Evolutionary conservation across 2,113 vertebrate genomes (phyloP).

Genomic region (Cebidichthys violaceus): DNA sequence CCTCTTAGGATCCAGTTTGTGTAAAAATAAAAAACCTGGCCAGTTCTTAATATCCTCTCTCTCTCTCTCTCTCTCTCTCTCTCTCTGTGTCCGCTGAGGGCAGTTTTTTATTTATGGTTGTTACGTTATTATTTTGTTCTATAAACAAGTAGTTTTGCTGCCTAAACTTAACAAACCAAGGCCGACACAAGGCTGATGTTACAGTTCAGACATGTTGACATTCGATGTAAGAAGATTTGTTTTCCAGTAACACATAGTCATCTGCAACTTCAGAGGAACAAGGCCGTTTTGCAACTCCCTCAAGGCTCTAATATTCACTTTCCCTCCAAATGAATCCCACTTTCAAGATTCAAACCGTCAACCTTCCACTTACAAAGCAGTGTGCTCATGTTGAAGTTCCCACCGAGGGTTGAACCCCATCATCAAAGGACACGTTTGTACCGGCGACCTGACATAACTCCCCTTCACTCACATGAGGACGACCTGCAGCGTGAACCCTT

Average conservation of each 20-base stretch:
- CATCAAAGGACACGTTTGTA: constrained; percentile 33
- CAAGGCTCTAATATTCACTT: neutral
- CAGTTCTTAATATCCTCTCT: neutral
- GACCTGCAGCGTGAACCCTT: constrained; percentile 49
- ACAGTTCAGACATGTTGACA: too few species aligned
- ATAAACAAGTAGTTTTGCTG: too few species aligned
- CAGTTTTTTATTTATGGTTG: too few species aligned
- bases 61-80: too few species aligned
- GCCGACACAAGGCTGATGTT: too few species aligned
- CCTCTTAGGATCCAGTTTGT: neutral
- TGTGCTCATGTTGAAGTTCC: constrained; percentile 16
- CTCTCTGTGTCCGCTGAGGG: too few species aligned
- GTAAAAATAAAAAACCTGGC: neutral
- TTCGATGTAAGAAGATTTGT: too few species aligned
- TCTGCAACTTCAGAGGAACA: neutral
- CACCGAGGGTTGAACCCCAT: constrained; percentile 16
- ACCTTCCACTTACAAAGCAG: constrained; percentile 2
- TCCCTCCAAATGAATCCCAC: neutral
- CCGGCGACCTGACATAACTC: neutral
- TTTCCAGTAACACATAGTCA: too few species aligned
- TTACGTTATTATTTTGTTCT: too few species aligned
- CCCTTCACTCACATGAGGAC: constrained; percentile 14
- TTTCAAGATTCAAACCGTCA: constrained; percentile 1
- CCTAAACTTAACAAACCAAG: too few species aligned
- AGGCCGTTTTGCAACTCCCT: neutral